Percentiles rank a stretch among this genome's conserved stretches.
Evolutionary conservation across 2,888 invertebrate species (phyloP).

Genomic region (Microdon myrmicae): DNA sequence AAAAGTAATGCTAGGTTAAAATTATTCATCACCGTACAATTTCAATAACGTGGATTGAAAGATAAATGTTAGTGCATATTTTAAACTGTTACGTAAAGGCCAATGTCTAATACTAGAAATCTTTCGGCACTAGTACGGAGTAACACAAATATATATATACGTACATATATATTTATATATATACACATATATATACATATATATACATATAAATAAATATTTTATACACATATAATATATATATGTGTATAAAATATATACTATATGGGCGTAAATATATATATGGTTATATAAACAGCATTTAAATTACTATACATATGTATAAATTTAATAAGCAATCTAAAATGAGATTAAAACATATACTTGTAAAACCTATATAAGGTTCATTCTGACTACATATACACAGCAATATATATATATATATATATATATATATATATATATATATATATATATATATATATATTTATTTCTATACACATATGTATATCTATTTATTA

Average conservation of each 20-base stretch:
- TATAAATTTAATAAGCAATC: too few species aligned
- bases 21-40: constrained; percentile 23
- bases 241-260: constrained; percentile 9
- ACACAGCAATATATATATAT: too few species aligned
- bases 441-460: too few species aligned
- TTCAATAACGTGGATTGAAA: constrained; percentile 10
- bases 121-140: constrained; percentile 14
- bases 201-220: constrained; percentile 12
- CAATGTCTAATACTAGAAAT: too few species aligned
- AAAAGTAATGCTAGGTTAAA: constrained; percentile 64
- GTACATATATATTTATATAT: constrained; percentile 15
- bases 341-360: too few species aligned
- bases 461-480: too few species aligned
- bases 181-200: constrained; percentile 9
- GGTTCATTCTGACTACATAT: constrained; percentile 42
- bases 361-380: too few species aligned
- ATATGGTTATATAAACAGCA: constrained; percentile 34
- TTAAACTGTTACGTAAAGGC: constrained; percentile 19
- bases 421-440: too few species aligned
- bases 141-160: neutral
- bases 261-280: constrained; percentile 12
- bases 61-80: constrained; percentile 8
- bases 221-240: constrained; percentile 17
- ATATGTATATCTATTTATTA: too few species aligned
- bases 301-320: too few species aligned